These are phyloP conservation scores for Chelon auratus DNA, from an alignment of 2,797 vertebrate species.

Conservation along the genomic window DNA sequence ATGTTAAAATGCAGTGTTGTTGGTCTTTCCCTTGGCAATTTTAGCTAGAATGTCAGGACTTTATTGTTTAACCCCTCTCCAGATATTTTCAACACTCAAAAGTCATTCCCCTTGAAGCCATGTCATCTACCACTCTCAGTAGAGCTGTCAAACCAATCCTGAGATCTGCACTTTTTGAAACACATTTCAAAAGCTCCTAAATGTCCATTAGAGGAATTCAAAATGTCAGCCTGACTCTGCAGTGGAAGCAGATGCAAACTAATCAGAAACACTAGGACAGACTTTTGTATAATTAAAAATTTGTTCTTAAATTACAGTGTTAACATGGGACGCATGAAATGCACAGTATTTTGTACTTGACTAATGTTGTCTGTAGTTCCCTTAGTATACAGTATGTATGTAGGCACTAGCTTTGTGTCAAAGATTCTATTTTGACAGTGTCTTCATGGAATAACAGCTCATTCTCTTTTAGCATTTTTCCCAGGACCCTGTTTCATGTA, in stretches of 20 bases:
- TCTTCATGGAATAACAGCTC: slow-evolving; percentile 1
- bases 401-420: not conserved
- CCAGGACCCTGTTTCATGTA: not conserved
- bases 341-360: not conserved
- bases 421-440: slow-evolving; percentile 17
- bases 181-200: slow-evolving; percentile 7
- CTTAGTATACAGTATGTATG: no score
- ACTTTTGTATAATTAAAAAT: no score
- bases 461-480: slow-evolving; percentile 4
- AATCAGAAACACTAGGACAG: no score
- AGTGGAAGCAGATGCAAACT: no score
- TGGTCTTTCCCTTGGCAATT: slow-evolving; percentile 19
- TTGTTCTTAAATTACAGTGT: not conserved
- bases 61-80: slow-evolving; percentile 26
- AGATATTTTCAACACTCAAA: slow-evolving; percentile 41
- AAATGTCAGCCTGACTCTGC: slow-evolving; percentile 39
- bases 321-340: not conserved
- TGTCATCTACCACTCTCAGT: slow-evolving; percentile 34
- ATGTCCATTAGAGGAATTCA: slow-evolving; percentile 18
- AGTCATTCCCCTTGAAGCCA: slow-evolving; percentile 37
- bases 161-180: slow-evolving; percentile 45
- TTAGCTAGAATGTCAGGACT: slow-evolving; percentile 20
- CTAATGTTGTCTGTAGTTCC: no score
- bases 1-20: not conserved
- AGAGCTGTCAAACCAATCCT: slow-evolving; percentile 51